A percentile compares a stretch with the other conserved stretches of the same genome.
phyloP scores from a whole-genome alignment of 2,113 vertebrate genomes.

The Lates calcarifer region DNA sequence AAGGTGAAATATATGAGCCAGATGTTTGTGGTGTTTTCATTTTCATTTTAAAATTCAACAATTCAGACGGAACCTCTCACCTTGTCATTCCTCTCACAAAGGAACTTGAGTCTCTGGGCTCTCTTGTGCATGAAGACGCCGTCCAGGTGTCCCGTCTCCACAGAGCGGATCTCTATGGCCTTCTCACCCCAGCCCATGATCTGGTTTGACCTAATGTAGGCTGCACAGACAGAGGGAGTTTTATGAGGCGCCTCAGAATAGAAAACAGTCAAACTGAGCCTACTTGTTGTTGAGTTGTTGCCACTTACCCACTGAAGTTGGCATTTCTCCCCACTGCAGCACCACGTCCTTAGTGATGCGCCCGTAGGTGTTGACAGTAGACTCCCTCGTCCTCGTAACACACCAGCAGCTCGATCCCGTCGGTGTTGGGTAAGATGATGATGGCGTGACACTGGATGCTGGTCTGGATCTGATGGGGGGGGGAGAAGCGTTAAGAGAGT shows the following conservation, averaged over 20 bases:
- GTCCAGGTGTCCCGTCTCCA: slow-evolving; percentile 84
- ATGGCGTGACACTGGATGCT: slow-evolving; percentile 84
- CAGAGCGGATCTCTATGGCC: slow-evolving; percentile 85
- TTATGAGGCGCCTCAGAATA: not conserved
- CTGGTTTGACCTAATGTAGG: slow-evolving; percentile 87
- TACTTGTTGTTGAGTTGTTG: too few relatives aligned
- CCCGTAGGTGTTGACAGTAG: slow-evolving; percentile 86
- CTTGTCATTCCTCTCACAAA: slow-evolving; percentile 85
- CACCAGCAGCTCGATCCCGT: slow-evolving; percentile 85
- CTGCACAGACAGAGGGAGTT: slow-evolving; percentile 46
- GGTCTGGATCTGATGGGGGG: slow-evolving; percentile 76
- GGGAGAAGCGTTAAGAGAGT: fast-evolving
- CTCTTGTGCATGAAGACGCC: slow-evolving; percentile 86
- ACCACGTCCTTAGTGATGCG: slow-evolving; percentile 87
- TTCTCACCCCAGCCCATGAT: slow-evolving; percentile 87
- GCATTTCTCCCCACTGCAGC: slow-evolving; percentile 87
- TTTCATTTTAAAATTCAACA: too few relatives aligned
- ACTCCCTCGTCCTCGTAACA: slow-evolving; percentile 86
- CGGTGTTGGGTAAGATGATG: slow-evolving; percentile 84
- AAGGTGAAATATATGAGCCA: not conserved
- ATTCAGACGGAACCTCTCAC: slow-evolving; percentile 52
- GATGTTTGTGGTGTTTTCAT: too few relatives aligned
- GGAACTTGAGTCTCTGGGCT: slow-evolving; percentile 85
- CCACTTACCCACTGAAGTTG: slow-evolving; percentile 82
- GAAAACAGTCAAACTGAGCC: too few relatives aligned